These are phyloP conservation scores for Saccostrea echinata DNA, from an alignment of 1,140 invertebrate species.

Conservation along the genomic window DNA sequence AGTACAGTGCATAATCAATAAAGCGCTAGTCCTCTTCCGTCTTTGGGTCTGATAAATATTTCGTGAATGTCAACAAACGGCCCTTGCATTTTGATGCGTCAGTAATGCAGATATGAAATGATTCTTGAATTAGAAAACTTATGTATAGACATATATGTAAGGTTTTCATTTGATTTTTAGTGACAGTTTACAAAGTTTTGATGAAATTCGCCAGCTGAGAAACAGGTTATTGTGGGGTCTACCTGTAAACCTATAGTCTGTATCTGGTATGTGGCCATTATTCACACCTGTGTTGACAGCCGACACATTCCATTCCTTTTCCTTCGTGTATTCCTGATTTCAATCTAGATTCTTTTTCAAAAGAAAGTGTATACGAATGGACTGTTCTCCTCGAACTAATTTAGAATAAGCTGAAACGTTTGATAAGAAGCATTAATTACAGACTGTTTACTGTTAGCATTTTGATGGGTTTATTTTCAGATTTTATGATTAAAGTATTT, in stretches of 20 bases:
- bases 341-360: neutral
- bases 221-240: neutral
- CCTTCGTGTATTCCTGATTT: constrained; percentile 5
- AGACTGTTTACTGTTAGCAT: neutral
- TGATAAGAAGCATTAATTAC: neutral
- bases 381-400: neutral
- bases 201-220: neutral
- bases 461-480: neutral
- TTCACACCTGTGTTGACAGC: constrained; percentile 35
- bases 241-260: neutral
- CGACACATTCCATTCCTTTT: constrained; percentile 14
- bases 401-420: neutral
- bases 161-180: neutral
- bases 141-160: neutral
- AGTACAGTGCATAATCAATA: neutral
- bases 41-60: neutral
- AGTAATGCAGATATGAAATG: neutral
- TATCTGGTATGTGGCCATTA: constrained; percentile 21
- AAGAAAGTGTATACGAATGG: neutral
- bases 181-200: neutral
- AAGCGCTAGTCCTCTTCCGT: neutral
- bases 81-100: neutral
- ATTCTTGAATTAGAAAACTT: neutral
- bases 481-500: neutral
- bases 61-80: constrained; percentile 2